Conservation (phyloP, 2,797 vertebrate species). For the Phataginus tricuspis region DNA sequence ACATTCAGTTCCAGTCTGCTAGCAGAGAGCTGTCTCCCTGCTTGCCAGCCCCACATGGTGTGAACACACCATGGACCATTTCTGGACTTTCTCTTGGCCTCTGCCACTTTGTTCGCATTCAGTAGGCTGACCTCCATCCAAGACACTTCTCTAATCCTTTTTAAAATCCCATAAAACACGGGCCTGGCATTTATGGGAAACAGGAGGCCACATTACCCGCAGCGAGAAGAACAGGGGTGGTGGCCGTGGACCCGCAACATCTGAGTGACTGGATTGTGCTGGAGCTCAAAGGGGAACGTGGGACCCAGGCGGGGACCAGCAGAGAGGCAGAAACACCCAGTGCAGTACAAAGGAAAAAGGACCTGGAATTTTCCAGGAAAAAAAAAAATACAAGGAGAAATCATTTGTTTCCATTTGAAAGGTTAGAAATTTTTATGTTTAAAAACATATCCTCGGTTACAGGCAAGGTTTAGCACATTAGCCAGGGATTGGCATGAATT, state of each 20-base stretch:
- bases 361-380: neutral
- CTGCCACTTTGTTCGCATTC: neutral
- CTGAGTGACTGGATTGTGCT: neutral
- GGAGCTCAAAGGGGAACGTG: neutral
- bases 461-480: rapidly evolving
- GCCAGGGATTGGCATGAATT: neutral
- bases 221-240: neutral
- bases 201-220: neutral
- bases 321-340: rapidly evolving
- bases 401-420: neutral
- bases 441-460: neutral
- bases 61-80: conserved; percentile 54
- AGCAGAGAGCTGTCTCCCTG: conserved; percentile 17
- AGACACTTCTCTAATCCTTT: conserved; percentile 35
- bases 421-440: neutral
- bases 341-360: neutral
- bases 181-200: conserved; percentile 30
- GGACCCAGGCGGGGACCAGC: neutral
- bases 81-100: conserved; percentile 64
- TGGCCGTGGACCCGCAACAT: neutral
- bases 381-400: neutral
- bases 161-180: conserved; percentile 31
- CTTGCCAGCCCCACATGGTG: conserved; percentile 59
- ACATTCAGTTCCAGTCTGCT: conserved; percentile 71
- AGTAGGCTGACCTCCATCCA: neutral